These are phyloP conservation scores for Ramphastos sulfuratus DNA, from an alignment of 2,113 vertebrate genomes.

Conservation along the genomic window DNA sequence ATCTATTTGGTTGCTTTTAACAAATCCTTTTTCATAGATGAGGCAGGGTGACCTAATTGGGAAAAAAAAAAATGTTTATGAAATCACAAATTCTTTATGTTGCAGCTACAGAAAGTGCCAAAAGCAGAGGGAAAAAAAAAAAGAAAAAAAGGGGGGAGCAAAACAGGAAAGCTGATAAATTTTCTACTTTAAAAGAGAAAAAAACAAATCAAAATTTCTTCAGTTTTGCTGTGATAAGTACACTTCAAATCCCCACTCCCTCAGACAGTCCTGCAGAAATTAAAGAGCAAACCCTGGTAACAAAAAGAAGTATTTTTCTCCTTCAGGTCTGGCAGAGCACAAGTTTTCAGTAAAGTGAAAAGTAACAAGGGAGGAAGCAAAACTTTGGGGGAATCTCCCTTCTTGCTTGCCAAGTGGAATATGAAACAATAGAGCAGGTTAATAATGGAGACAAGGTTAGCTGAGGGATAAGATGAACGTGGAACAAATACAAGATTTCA, in stretches of 20 bases:
- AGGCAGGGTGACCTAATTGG: background rate
- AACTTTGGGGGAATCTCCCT: slow-evolving; percentile 4
- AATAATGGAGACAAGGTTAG: slow-evolving; percentile 60
- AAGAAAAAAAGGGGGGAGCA: background rate
- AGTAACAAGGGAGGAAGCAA: background rate
- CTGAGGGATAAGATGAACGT: slow-evolving; percentile 19
- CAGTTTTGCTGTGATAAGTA: background rate
- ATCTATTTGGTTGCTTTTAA: background rate
- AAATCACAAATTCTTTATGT: background rate
- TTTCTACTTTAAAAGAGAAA: background rate
- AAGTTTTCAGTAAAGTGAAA: slow-evolving; percentile 11
- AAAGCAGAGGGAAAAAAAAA: background rate
- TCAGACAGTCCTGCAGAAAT: background rate
- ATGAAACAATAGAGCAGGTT: slow-evolving; percentile 38
- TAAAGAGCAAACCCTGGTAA: background rate
- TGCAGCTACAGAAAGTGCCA: background rate
- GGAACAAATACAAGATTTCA: slow-evolving; percentile 65
- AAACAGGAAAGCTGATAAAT: background rate
- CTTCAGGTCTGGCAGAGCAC: background rate
- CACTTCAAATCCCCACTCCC: background rate
- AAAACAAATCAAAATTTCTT: background rate
- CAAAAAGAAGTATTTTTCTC: background rate
- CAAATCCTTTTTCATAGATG: background rate
- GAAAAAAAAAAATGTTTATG: slow-evolving; percentile 15
- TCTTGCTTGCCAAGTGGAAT: background rate